Evolutionary conservation across 35 echinoderm and acorn worm genomes (phyloP), one percentile per base, ranked within the genome.

Genomic region (Chiridota heheva): DNA sequence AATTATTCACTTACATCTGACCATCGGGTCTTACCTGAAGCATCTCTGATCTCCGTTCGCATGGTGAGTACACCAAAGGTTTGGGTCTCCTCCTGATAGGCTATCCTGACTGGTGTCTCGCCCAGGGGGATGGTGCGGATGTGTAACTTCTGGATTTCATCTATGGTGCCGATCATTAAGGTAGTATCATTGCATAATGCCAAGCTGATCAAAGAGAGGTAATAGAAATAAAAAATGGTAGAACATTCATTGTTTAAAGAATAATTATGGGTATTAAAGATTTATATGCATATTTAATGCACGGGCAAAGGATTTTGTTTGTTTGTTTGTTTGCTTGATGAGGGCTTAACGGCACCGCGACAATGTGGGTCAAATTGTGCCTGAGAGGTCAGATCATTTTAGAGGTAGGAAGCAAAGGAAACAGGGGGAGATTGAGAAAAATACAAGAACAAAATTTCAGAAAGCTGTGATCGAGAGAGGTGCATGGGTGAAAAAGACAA

Each of bases 61-160:
- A 72, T 87, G 33, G 88, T 88, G 37, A 91, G 81, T 42, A 97
- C 85, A 33, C 87, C 94, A 44, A 97, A 97, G 1, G 88, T 97
- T 74, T 97, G 94, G 0, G 94, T 88, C 25, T 78, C 39, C 39
- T 97, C 94, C 39, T 97, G 94, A 36, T 97, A 97, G 22, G 94
- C 51, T 48, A 97, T 97, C 18, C 94, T 72, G n/a, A 67, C 63
- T 1, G 94, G 94, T 0, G 88, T 83, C 67, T 97, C 94, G 0
- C 94, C 94, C 2, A 97, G 83, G 0, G 94, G 94, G 1, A 97
- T 86, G 15, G 94, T 97, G 8, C 94, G 84, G 41, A 97, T 97
- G 88, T 97, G 94, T 18, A 97, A 85, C 41, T 97, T 97, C 64
- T 97, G 94, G 33, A 97, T 97, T 63, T 97, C 94, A 64, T 97